Conservation (phyloP, 2,888 invertebrate species). For the Lamellibrachia columna region DNA sequence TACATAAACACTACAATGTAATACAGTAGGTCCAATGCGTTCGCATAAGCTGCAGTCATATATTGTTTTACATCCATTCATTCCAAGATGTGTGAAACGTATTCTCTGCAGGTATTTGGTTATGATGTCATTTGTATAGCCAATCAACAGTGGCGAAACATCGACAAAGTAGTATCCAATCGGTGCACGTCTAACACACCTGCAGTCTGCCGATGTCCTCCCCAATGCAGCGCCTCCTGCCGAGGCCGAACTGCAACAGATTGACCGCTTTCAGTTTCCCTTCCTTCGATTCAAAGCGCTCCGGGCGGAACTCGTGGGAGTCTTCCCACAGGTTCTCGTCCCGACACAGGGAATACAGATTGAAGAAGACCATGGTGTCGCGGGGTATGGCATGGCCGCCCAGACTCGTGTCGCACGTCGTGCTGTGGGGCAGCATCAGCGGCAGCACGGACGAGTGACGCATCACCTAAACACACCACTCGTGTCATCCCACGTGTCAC, state of each 20-base stretch:
- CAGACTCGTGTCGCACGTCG: slow-evolving; percentile 45
- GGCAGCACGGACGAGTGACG: slow-evolving; percentile 55
- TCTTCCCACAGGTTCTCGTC: slow-evolving; percentile 51
- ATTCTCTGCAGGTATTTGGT: no score
- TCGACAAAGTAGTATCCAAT: neutral
- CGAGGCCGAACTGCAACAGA: slow-evolving; percentile 48
- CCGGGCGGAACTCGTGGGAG: slow-evolving; percentile 53
- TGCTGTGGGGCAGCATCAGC: slow-evolving; percentile 56
- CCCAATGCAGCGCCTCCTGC: slow-evolving; percentile 56
- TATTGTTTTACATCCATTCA: no score
- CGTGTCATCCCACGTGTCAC: slow-evolving; percentile 40
- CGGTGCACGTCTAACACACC: slow-evolving; percentile 37
- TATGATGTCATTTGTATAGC: neutral
- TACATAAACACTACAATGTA: no score
- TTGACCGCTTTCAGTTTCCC: slow-evolving; percentile 7
- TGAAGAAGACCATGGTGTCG: slow-evolving; percentile 53
- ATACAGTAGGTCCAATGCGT: no score
- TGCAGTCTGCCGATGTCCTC: slow-evolving; percentile 55
- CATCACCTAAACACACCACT: slow-evolving; percentile 51
- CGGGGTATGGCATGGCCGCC: slow-evolving; percentile 47
- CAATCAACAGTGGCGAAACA: neutral
- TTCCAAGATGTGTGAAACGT: no score
- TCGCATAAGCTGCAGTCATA: no score
- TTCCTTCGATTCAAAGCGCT: slow-evolving; percentile 43
- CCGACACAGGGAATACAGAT: slow-evolving; percentile 54